Evolutionary conservation across 2,797 vertebrate genomes (phyloP), one percentile per base, ranked within the genome.

Genomic region (Heterohyrax brucei): DNA sequence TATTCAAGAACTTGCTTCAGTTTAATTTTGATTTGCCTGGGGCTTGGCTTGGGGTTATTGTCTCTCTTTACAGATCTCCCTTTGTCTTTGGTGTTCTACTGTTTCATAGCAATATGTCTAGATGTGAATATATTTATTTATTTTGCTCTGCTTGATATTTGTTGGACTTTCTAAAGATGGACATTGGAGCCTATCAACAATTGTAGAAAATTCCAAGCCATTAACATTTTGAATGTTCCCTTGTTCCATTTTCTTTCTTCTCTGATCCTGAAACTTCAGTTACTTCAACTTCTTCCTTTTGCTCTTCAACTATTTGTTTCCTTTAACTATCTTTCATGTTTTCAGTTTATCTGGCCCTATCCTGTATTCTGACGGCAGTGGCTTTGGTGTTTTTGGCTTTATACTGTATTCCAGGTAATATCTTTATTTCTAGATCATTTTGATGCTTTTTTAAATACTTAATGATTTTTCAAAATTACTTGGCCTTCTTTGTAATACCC

Each of bases 401-500:
- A n/a, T n/a, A n/a, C n/a, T n/a, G n/a, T n/a, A n/a, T n/a, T n/a
- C n/a, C n/a, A n/a, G 24, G 30, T 56, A 85, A 89, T 70, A 7
- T 14, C 2, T 96, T 87, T 84, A 86, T 87, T 93, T 95, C 26
- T n/a, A 90, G n/a, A 90, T 89, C 12, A n/a, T 70, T 89, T 82
- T 13, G 12, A 33, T 85, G 30, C 30, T 66, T 92, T 81, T 61
- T 61, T 9, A 95, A 44, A 88, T 75, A 59, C 24, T 22, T 93
- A 64, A 5, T 66, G 13, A 56, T 86, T 91, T 89, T 82, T 92
- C 1, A 93, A 68, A 56, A 46, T 56, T 28, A 46, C n/a, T 88
- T 87, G 4, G 87, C 28, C 39, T 61, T 21, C 22, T 89, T 81
- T 19, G 56, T 81, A 12, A 56, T 92, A 24, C 46, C 3, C 24